A percentile compares a stretch with the other conserved stretches of the same genome.
Conservation (phyloP, 2,888 invertebrate genomes). For the Bellardia pandia region DNA sequence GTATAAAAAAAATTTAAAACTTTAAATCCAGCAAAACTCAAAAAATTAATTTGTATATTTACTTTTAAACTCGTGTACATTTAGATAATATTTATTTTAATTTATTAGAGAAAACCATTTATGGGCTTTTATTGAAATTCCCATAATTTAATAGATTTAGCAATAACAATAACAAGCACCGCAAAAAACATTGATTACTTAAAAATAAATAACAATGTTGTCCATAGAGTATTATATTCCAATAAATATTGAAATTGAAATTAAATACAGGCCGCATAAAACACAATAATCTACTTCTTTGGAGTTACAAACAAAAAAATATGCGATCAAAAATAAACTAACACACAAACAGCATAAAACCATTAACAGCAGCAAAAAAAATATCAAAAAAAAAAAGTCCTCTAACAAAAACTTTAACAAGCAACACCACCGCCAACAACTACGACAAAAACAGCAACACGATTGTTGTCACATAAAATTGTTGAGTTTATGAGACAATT, state of each 20-base stretch:
- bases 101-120: not conserved
- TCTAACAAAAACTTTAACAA: constrained; percentile 10
- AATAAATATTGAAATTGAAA: constrained; percentile 70
- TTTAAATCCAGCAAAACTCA: no score
- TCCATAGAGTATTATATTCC: constrained; percentile 57
- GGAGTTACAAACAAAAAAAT: not conserved
- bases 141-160: not conserved
- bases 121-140: constrained; percentile 17
- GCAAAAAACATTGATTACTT: constrained; percentile 22
- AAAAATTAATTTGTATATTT: not conserved
- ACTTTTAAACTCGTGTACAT: not conserved
- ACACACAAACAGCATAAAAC: constrained; percentile 54
- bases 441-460: constrained; percentile 47
- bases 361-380: constrained; percentile 51
- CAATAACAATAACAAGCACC: constrained; percentile 3
- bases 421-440: constrained; percentile 18
- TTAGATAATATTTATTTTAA: not conserved
- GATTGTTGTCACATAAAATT: constrained; percentile 70
- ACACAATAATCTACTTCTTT: constrained; percentile 53
- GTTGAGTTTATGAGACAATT: constrained; percentile 71
- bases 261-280: constrained; percentile 63
- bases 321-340: not conserved
- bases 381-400: constrained; percentile 35
- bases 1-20: no score
- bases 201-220: constrained; percentile 32